phyloP scores from a whole-genome alignment of 2,113 vertebrate genomes.

The Leucoraja erinaceus region DNA sequence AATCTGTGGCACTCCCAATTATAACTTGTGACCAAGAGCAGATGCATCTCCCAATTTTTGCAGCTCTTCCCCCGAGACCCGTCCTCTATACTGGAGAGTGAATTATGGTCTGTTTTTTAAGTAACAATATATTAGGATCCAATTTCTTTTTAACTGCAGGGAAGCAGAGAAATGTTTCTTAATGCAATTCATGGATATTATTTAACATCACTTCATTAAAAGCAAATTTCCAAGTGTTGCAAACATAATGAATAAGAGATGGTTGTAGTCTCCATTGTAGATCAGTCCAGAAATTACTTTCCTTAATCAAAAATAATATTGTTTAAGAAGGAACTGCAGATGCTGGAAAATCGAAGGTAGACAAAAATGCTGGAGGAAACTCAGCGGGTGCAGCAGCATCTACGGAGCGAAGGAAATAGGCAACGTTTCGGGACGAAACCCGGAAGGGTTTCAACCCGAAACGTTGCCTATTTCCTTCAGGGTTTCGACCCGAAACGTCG shows the following conservation, averaged over 20 bases:
- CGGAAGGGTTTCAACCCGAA: no score
- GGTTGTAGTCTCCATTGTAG: no score
- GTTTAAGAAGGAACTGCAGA: no score
- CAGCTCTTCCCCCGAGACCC: background rate
- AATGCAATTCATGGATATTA: slow-evolving; percentile 19
- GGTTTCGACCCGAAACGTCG: no score
- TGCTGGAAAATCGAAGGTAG: no score
- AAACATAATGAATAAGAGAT: background rate
- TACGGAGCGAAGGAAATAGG: no score
- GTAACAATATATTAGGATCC: slow-evolving; percentile 21
- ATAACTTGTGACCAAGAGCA: background rate
- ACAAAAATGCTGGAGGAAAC: no score
- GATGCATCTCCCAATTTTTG: slow-evolving; percentile 13
- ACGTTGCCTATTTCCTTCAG: no score
- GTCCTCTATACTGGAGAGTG: background rate
- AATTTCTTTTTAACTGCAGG: background rate
- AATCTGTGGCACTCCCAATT: slow-evolving; percentile 16
- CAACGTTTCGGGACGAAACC: no score
- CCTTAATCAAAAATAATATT: no score
- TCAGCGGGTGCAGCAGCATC: no score
- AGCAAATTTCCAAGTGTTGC: background rate
- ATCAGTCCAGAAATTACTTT: no score
- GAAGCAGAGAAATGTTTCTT: slow-evolving; percentile 4
- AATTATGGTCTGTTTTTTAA: slow-evolving; percentile 15
- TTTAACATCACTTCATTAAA: background rate